Base-by-base conservation (phyloP, 2,888 invertebrate genomes). In the Acrobeloides nanus region DNA sequence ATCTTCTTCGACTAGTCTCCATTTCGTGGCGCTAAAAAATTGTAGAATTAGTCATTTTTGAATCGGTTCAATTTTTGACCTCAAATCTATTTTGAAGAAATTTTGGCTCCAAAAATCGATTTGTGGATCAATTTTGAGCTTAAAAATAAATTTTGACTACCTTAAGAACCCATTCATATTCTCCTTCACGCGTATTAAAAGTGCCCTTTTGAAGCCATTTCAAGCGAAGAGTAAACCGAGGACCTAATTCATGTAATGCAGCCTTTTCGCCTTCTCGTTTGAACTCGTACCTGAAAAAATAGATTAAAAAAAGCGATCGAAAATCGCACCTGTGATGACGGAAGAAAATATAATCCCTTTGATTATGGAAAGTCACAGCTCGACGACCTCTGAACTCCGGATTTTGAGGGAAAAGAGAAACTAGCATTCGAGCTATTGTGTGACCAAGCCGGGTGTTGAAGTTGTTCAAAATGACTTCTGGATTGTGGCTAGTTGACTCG, bases 321-420 rank as follows among this genome's bases (percentile, higher is more conserved):
- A 10, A n/a, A 38, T 15, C 18, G 41, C 20, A 86, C 83, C 90
- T 83, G 76, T 97, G 93, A 77, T 97, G 93, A 48, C 97, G 82
- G 75, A 99, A 93, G 79, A 99, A 97, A 65, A 97, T 88, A 74
- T 87, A 97, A 79, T 99, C 97, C 51, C 97, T 81, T 76, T 99
- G 97, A 78, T 99, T 97, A 77, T 99, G 97, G 75, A 99, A 93
- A 25, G 95, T 93, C 53, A 90, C 89, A 0, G 84, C 89, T 53
- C 93, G 81, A 3, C 90, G 81, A 0, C 95, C 95, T 57, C 83
- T 83, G 77, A 92, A 99, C 76, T 97, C 84, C 0, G 97, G 95
- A 75, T 88, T 84, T 75, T 89, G 88, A 75, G 93, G 92, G 75
- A 95, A 95, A 32, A 97, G 75, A 0, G 90, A 85, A 10, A 89